A percentile compares a stretch with the other conserved stretches of the same genome.
Conservation (phyloP, 2,113 vertebrate genomes). For the Ciconia boyciana region DNA sequence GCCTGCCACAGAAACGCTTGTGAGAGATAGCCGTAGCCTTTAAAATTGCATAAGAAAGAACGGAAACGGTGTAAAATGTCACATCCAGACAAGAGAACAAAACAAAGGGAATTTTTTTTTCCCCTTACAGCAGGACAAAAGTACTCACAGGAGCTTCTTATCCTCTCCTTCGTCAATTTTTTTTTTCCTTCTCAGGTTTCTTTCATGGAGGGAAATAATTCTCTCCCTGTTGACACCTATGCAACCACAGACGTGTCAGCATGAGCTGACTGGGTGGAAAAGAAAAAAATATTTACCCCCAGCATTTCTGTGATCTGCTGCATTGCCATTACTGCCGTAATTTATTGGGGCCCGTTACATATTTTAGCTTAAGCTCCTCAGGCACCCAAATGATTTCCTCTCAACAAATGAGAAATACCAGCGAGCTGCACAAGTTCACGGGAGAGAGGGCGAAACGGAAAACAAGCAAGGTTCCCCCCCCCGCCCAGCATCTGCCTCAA, state of each 20-base stretch:
- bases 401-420: not conserved
- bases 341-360: not conserved
- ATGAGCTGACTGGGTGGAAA: constrained; percentile 23
- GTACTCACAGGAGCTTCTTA: not conserved
- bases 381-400: not conserved
- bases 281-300: constrained; percentile 23
- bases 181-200: not conserved
- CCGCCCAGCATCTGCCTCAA: not conserved
- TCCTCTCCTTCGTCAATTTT: not conserved
- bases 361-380: not conserved
- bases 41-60: not conserved
- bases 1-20: not conserved
- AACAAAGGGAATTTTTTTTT: not conserved
- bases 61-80: not conserved
- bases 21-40: not conserved
- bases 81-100: not conserved
- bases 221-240: not conserved
- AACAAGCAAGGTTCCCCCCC: not conserved
- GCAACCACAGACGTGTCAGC: not conserved
- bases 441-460: not conserved
- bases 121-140: not conserved
- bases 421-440: not conserved
- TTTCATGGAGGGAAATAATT: constrained; percentile 16
- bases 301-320: not conserved
- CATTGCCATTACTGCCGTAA: not conserved